Percentiles rank a stretch among this genome's conserved stretches.
Conservation (phyloP, 2,113 vertebrate genomes). For the Melanerpes aurifrons region DNA sequence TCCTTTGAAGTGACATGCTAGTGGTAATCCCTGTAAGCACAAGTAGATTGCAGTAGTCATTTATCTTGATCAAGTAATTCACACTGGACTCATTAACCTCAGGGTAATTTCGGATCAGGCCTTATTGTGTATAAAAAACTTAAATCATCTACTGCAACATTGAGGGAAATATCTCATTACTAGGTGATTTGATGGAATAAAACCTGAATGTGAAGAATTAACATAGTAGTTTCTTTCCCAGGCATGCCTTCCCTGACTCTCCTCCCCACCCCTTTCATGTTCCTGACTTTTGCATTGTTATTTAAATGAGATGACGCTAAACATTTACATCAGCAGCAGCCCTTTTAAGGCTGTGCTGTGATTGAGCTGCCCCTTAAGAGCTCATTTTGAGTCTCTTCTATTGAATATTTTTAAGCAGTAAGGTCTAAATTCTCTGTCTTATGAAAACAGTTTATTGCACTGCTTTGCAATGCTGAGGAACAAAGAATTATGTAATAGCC, state of each 20-base stretch:
- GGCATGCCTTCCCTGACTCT: background rate
- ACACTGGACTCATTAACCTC: background rate
- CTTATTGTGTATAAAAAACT: background rate
- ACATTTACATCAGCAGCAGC: background rate
- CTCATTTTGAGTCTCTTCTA: background rate
- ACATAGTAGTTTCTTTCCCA: background rate
- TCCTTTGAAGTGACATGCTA: background rate
- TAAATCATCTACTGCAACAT: background rate
- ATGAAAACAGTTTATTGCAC: background rate
- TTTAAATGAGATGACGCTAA: background rate
- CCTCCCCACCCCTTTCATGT: background rate
- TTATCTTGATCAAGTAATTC: slow-evolving; percentile 37
- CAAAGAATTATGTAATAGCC: background rate
- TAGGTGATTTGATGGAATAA: background rate
- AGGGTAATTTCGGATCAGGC: background rate
- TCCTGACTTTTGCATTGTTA: background rate
- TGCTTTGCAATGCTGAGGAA: background rate
- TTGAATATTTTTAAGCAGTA: background rate
- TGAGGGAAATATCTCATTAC: background rate
- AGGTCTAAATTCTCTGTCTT: background rate
- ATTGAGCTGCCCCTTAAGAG: background rate
- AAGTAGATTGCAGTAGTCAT: background rate
- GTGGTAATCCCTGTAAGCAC: background rate
- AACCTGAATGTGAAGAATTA: background rate
- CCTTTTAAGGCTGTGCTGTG: background rate